A percentile compares a stretch with the other conserved stretches of the same genome.
These are phyloP conservation scores for Hydrophis major DNA, from an alignment of 2,797 vertebrate species.

Conservation along the genomic window DNA sequence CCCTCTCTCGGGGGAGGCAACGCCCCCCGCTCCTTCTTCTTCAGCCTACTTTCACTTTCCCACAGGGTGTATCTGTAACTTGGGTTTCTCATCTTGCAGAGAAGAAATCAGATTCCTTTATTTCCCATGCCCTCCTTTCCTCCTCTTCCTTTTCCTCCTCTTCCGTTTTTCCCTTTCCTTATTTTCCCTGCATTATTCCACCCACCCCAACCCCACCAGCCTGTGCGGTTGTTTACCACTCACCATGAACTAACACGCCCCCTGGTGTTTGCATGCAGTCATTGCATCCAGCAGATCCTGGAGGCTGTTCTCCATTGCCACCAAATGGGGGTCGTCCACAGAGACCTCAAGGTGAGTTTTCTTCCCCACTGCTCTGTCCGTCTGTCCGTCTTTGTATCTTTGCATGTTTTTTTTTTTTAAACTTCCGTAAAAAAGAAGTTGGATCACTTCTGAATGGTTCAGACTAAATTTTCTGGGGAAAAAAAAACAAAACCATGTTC, in stretches of 20 bases:
- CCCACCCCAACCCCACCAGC: conserved; percentile 23
- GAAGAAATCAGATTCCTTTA: conserved; percentile 38
- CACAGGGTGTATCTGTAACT: neutral
- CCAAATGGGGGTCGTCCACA: conserved; percentile 95
- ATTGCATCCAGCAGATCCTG: conserved; percentile 98
- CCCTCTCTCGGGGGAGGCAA: neutral
- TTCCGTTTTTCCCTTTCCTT: conserved; percentile 36
- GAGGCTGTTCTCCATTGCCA: conserved; percentile 96
- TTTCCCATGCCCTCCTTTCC: conserved; percentile 23
- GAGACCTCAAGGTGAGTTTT: conserved; percentile 82
- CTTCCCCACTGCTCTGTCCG: neutral
- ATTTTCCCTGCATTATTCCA: conserved; percentile 31
- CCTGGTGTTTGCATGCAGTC: conserved; percentile 83
- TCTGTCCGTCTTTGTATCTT: conserved; percentile 37
- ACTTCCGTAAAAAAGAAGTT: neutral
- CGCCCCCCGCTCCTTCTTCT: neutral
- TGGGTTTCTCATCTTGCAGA: conserved; percentile 9
- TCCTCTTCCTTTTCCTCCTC: conserved; percentile 38
- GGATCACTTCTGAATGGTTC: neutral
- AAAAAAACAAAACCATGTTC: neutral
- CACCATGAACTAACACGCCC: conserved; percentile 61
- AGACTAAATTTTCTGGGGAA: neutral
- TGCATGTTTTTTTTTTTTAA: conserved; percentile 24
- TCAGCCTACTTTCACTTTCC: neutral
- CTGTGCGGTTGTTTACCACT: conserved; percentile 40